Conservation (phyloP, 1,140 invertebrate species). For the Metaphire vulgaris region DNA sequence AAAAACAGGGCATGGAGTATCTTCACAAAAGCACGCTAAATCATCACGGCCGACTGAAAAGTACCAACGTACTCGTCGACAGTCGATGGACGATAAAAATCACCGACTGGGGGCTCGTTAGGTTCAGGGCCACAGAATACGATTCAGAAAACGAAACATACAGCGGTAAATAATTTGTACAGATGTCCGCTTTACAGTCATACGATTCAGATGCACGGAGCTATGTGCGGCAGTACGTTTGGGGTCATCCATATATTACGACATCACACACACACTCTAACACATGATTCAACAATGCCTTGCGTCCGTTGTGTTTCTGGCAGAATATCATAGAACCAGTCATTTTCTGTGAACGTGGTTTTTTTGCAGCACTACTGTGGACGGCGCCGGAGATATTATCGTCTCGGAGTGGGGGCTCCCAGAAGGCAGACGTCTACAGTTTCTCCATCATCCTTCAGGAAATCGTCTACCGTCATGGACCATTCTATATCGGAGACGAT, state of each 20-base stretch:
- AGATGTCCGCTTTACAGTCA: no score
- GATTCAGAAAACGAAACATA: slow-evolving; percentile 15
- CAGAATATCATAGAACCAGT: no score
- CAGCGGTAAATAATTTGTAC: not conserved
- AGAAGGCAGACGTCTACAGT: slow-evolving; percentile 77
- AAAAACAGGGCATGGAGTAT: slow-evolving; percentile 89
- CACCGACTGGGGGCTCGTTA: slow-evolving; percentile 85
- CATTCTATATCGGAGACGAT: slow-evolving; percentile 28
- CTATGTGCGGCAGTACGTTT: no score
- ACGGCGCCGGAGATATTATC: slow-evolving; percentile 76
- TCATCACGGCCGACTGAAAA: slow-evolving; percentile 88
- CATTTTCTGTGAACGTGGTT: no score
- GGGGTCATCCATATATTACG: no score
- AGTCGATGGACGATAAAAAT: slow-evolving; percentile 91
- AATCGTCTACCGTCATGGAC: slow-evolving; percentile 71
- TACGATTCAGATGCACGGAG: no score
- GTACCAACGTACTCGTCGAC: slow-evolving; percentile 93
- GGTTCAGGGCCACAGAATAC: slow-evolving; percentile 54
- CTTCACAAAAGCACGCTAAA: slow-evolving; percentile 72
- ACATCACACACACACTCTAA: no score
- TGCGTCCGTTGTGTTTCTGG: no score
- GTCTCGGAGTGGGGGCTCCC: slow-evolving; percentile 61
- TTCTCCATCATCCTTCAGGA: slow-evolving; percentile 87
- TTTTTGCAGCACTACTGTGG: slow-evolving; percentile 77
- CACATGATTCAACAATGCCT: no score